Conservation (phyloP, 2,113 vertebrate genomes). For the Eidolon helvum region DNA sequence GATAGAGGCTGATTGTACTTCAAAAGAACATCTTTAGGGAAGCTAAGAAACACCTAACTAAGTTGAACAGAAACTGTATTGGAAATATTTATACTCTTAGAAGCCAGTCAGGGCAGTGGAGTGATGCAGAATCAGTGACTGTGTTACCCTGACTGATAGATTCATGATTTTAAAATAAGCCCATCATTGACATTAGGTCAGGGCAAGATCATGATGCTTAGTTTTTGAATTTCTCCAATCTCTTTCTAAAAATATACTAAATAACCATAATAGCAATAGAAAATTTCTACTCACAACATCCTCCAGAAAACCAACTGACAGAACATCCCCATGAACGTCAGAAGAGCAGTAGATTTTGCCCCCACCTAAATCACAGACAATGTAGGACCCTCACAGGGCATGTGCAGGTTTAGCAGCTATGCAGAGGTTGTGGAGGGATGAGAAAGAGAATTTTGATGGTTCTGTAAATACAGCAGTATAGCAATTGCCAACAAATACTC, state of each 20-base stretch:
- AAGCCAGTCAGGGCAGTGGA: neutral
- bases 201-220: neutral
- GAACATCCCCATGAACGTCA: neutral
- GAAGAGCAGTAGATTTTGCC: neutral
- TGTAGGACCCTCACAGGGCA: neutral
- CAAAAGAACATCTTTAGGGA: neutral
- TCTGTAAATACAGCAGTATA: neutral
- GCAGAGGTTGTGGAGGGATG: neutral
- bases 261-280: neutral
- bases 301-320: neutral
- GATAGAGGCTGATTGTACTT: neutral
- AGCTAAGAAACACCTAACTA: neutral
- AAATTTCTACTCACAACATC: neutral
- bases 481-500: neutral
- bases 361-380: neutral
- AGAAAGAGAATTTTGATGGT: neutral
- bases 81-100: neutral
- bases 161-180: slow-evolving; percentile 45
- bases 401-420: neutral
- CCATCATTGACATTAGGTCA: neutral
- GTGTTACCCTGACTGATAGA: neutral
- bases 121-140: neutral
- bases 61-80: neutral
- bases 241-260: neutral
- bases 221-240: neutral